Evolutionary conservation across 2,888 invertebrate genomes (phyloP).

Genomic region (Phyto melanocephala): DNA sequence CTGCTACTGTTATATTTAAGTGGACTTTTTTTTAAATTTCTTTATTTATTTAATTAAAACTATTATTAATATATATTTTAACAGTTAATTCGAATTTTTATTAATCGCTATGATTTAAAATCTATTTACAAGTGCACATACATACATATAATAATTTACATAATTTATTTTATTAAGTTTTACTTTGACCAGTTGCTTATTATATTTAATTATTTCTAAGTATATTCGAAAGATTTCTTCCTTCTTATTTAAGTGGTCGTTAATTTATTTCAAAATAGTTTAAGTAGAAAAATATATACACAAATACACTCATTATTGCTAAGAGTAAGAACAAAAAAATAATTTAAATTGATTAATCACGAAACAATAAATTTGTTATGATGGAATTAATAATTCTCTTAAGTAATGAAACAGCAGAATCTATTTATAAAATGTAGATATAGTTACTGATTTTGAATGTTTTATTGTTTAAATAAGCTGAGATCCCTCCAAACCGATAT

Average conservation of each 20-base stretch:
- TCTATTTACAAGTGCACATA: slow-evolving; percentile 32
- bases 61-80: too few species aligned
- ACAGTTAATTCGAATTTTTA: too few species aligned
- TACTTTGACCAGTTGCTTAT: slow-evolving; percentile 36
- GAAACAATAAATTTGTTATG: neutral
- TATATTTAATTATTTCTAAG: too few species aligned
- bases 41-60: too few species aligned
- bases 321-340: neutral
- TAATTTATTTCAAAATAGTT: neutral
- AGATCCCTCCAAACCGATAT: too few species aligned
- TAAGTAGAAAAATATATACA: slow-evolving; percentile 4
- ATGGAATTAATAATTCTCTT: neutral
- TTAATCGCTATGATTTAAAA: neutral
- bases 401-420: too few species aligned
- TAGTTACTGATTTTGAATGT: too few species aligned
- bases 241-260: neutral
- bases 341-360: too few species aligned
- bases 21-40: too few species aligned
- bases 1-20: too few species aligned
- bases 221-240: slow-evolving; percentile 1
- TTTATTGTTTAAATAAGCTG: too few species aligned
- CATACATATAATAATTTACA: neutral
- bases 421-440: too few species aligned
- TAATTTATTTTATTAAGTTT: neutral
- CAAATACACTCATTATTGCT: neutral